phyloP scores from a whole-genome alignment of 2,888 invertebrate genomes.

The Resseliella maxima region DNA sequence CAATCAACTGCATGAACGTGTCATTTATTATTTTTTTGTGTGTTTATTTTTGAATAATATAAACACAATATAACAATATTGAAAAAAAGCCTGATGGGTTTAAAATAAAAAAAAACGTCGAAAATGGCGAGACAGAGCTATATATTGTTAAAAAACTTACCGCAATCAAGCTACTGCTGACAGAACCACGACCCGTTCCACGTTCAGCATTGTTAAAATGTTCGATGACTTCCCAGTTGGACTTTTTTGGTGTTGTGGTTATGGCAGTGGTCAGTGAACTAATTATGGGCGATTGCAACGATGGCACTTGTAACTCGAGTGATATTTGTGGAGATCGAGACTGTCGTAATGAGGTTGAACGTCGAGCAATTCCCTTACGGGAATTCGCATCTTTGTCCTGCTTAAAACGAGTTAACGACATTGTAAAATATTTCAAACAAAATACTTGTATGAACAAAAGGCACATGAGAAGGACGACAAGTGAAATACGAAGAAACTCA shows the following conservation, averaged over 20 bases:
- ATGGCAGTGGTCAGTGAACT: constrained; percentile 67
- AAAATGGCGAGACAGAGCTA: no score
- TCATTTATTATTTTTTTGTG: background rate
- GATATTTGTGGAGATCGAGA: constrained; percentile 65
- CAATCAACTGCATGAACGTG: constrained; percentile 43
- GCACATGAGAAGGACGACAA: background rate
- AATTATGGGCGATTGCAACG: constrained; percentile 63
- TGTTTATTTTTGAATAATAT: background rate
- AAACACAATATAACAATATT: no score
- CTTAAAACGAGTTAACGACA: background rate
- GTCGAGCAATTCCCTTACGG: constrained; percentile 66
- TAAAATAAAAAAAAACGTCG: no score
- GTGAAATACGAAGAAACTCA: background rate
- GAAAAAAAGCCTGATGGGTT: no score
- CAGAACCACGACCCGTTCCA: constrained; percentile 72
- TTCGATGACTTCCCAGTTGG: constrained; percentile 92
- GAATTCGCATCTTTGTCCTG: constrained; percentile 11
- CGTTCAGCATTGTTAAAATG: constrained; percentile 79
- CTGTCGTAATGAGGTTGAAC: constrained; percentile 72
- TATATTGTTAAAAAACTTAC: constrained; percentile 69
- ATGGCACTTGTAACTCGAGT: constrained; percentile 64
- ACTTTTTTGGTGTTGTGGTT: constrained; percentile 78
- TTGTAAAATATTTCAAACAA: background rate
- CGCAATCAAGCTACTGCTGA: constrained; percentile 74
- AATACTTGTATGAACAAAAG: background rate